Conservation (phyloP, 2,113 vertebrate genomes). For the Myotis davidii region DNA sequence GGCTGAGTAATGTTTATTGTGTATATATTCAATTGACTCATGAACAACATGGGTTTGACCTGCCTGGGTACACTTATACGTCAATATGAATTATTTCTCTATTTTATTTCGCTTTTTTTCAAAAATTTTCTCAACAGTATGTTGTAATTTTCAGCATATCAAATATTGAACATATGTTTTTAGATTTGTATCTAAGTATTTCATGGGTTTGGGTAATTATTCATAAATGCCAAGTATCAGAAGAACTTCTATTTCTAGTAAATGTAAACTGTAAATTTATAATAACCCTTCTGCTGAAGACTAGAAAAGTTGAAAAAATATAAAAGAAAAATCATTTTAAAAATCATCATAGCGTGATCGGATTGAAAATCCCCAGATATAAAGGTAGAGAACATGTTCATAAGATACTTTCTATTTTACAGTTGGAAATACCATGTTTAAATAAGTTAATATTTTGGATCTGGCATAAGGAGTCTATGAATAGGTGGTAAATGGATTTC, state of each 20-base stretch:
- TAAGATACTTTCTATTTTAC: background rate
- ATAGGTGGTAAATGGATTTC: background rate
- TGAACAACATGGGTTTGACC: background rate
- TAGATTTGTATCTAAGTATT: constrained; percentile 1
- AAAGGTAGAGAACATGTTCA: background rate
- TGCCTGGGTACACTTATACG: background rate
- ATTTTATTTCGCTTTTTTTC: background rate
- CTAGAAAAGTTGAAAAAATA: background rate
- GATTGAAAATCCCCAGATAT: background rate
- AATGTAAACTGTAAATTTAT: background rate
- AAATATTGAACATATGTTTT: background rate
- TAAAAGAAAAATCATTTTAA: background rate
- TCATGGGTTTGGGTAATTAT: background rate
- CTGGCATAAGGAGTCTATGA: background rate
- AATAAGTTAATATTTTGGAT: background rate
- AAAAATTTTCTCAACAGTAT: background rate
- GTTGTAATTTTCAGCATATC: background rate
- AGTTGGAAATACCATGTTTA: background rate
- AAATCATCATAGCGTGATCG: background rate
- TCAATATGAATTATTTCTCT: background rate
- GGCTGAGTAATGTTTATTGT: background rate
- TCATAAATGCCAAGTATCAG: constrained; percentile 25
- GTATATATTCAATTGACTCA: background rate
- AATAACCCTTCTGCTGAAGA: background rate
- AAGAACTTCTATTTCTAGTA: background rate